A percentile compares a stretch with the other conserved stretches of the same genome.
These are phyloP conservation scores for Xenopus borealis DNA, from an alignment of 2,113 vertebrate species.

Conservation along the genomic window DNA sequence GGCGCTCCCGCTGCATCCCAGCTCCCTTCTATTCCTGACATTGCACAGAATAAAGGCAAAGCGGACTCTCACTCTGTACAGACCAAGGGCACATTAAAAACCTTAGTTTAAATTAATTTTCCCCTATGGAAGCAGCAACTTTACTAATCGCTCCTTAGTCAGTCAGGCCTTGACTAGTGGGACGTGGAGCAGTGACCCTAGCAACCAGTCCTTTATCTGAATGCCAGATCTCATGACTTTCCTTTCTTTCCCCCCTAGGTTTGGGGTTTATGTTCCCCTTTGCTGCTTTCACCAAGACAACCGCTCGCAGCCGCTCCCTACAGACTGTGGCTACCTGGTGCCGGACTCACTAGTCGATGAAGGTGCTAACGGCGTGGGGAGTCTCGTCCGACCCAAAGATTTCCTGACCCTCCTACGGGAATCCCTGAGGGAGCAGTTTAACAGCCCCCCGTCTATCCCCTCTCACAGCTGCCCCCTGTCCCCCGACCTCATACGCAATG, in stretches of 20 bases:
- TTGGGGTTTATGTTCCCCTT: conserved; percentile 94
- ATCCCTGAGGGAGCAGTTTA: conserved; percentile 90
- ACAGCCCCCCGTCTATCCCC: conserved; percentile 78
- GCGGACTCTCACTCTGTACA: too few species aligned
- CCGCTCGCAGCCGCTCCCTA: conserved; percentile 69
- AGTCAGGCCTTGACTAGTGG: too few species aligned
- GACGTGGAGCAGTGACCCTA: too few species aligned
- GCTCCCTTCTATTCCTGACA: too few species aligned
- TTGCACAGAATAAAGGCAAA: too few species aligned
- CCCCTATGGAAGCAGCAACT: too few species aligned
- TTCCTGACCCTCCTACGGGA: conserved; percentile 87
- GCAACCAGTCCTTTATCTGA: too few species aligned
- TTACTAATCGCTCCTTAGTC: too few species aligned
- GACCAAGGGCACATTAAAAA: too few species aligned
- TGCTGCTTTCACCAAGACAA: conserved; percentile 97
- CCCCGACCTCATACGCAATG: conserved; percentile 89
- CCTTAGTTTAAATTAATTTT: too few species aligned
- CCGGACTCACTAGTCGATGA: conserved; percentile 76
- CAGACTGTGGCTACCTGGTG: conserved; percentile 80
- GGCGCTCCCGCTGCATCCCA: too few species aligned
- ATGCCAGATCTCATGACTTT: too few species aligned
- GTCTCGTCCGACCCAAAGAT: conserved; percentile 83
- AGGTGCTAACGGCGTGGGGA: conserved; percentile 64
- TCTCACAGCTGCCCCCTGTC: conserved; percentile 92
- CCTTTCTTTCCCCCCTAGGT: conserved; percentile 62